A percentile compares a stretch with the other conserved stretches of the same genome.
These are phyloP conservation scores for Coenobita brevimanus DNA, from an alignment of 1,140 invertebrate genomes.

Conservation along the genomic window DNA sequence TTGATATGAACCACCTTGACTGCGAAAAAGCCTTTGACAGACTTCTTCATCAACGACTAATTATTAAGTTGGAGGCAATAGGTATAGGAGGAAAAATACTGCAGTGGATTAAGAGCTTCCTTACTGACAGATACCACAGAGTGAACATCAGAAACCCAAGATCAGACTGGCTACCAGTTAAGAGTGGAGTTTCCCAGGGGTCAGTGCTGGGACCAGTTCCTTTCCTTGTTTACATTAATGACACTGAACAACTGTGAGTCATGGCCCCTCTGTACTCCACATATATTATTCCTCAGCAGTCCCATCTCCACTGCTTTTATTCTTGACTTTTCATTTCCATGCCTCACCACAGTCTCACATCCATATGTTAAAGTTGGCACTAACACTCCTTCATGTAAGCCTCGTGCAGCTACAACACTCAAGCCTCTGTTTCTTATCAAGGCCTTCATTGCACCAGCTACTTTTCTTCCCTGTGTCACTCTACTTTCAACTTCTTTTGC, in stretches of 20 bases:
- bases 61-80: neutral
- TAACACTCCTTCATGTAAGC: too few relatives aligned
- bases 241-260: neutral
- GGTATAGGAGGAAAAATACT: neutral
- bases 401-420: too few relatives aligned
- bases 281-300: too few relatives aligned
- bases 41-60: neutral
- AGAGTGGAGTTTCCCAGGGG: neutral
- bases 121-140: neutral
- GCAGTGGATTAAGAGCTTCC: neutral
- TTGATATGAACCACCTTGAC: conserved; percentile 24
- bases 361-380: too few relatives aligned
- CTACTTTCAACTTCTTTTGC: too few relatives aligned
- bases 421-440: too few relatives aligned
- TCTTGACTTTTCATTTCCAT: too few relatives aligned
- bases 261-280: too few relatives aligned
- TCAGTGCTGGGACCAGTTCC: neutral
- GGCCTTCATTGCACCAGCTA: too few relatives aligned
- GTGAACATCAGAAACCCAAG: neutral
- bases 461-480: too few relatives aligned
- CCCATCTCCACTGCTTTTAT: too few relatives aligned
- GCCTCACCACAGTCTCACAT: too few relatives aligned
- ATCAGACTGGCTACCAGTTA: neutral
- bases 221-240: conserved; percentile 7
- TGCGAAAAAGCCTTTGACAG: conserved; percentile 28